phyloP scores from a whole-genome alignment of 2,113 vertebrate species.

The Pterocles burchelli region DNA sequence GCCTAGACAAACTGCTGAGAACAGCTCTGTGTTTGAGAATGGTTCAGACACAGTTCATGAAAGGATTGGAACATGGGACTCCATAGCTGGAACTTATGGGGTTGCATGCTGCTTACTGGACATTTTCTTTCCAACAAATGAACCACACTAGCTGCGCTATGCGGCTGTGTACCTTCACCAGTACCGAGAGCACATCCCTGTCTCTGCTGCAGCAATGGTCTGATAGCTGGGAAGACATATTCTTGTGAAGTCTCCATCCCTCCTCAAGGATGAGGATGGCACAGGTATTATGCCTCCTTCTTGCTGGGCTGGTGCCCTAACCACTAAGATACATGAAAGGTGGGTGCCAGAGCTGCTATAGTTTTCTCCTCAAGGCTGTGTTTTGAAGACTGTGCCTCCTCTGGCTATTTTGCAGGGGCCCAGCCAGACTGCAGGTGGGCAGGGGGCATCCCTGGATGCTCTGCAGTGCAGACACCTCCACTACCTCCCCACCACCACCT shows the following conservation, averaged over 20 bases:
- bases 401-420: not conserved
- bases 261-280: not conserved
- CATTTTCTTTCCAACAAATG: not conserved
- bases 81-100: not conserved
- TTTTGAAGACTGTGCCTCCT: not conserved
- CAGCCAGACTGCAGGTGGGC: not conserved
- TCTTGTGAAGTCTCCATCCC: not conserved
- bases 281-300: not conserved
- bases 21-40: not conserved
- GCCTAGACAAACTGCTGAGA: not conserved
- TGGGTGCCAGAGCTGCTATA: not conserved
- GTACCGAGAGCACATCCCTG: not conserved
- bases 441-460: not conserved
- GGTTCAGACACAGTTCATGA: not conserved
- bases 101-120: not conserved
- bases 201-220: rapidly evolving
- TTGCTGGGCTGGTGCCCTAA: not conserved
- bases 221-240: not conserved
- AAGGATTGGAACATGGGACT: not conserved
- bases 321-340: not conserved
- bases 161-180: not conserved
- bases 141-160: not conserved
- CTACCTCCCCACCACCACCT: not conserved
- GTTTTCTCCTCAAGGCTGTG: not conserved
- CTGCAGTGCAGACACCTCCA: not conserved